These are phyloP conservation scores for Enoplosus armatus DNA, from an alignment of 2,797 vertebrate genomes.

Conservation along the genomic window DNA sequence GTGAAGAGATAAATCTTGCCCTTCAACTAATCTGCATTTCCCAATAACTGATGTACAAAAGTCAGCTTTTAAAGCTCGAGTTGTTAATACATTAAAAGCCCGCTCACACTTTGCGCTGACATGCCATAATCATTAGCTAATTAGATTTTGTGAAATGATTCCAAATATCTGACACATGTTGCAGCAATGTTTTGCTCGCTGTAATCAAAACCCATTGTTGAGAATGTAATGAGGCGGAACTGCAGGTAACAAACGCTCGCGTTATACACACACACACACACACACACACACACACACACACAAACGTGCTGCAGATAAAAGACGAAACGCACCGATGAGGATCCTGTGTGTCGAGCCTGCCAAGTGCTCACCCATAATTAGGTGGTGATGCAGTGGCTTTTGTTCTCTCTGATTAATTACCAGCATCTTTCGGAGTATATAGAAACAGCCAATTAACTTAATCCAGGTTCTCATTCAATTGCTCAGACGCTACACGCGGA, in stretches of 20 bases:
- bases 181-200: conserved; percentile 46
- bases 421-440: conserved; percentile 66
- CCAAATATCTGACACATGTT: conserved; percentile 52
- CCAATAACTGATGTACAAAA: conserved; percentile 9
- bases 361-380: conserved; percentile 79
- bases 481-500: conserved; percentile 60
- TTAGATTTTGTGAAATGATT: conserved; percentile 53
- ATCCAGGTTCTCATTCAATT: conserved; percentile 74
- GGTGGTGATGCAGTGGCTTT: conserved; percentile 77
- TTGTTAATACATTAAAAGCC: conserved; percentile 19
- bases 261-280: conserved; percentile 7
- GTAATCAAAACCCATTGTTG: conserved; percentile 58
- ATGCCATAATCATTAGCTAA: conserved; percentile 33
- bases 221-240: conserved; percentile 67
- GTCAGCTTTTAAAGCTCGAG: not conserved
- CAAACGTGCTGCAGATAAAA: conserved; percentile 51
- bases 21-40: conserved; percentile 30
- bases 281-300: conserved; percentile 27
- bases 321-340: conserved; percentile 35
- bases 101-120: not conserved
- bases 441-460: conserved; percentile 79
- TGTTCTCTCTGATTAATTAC: conserved; percentile 81
- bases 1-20: conserved; percentile 14
- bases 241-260: conserved; percentile 50
- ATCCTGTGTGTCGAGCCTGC: conserved; percentile 63